phyloP scores from a whole-genome alignment of 1,140 invertebrate species.

The Anthonomus grandis region DNA sequence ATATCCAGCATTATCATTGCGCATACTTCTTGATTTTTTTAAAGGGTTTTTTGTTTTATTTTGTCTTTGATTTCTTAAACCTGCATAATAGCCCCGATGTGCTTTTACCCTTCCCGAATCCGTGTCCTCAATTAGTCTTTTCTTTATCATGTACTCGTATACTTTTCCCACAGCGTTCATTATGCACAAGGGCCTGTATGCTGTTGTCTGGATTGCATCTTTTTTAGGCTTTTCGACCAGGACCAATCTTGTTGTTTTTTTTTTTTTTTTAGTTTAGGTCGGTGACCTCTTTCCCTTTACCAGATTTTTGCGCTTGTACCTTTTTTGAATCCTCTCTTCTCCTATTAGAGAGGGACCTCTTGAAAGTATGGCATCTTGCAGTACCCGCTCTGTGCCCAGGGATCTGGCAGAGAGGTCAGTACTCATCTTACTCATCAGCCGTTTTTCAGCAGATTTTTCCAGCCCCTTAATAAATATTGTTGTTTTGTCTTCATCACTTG shows the following conservation, averaged over 20 bases:
- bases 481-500: no score
- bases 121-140: conserved; percentile 17
- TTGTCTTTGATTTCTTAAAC: background rate
- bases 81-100: conserved; percentile 26
- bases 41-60: background rate
- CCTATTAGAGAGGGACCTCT: background rate
- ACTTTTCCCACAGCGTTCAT: conserved; percentile 27
- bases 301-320: no score
- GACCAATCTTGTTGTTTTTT: conserved; percentile 18
- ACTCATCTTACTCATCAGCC: background rate
- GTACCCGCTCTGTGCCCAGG: background rate
- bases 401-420: background rate
- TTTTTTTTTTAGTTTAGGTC: no score
- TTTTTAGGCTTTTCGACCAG: conserved; percentile 18
- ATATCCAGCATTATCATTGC: background rate
- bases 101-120: conserved; percentile 28
- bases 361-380: background rate
- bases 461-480: no score
- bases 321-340: no score
- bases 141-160: conserved; percentile 22
- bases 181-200: conserved; percentile 32
- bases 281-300: no score
- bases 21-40: background rate
- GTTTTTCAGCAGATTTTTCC: no score
- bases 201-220: background rate